These are phyloP conservation scores for Amblyjoppa fuscipennis DNA, from an alignment of 2,888 invertebrate species.

Conservation along the genomic window DNA sequence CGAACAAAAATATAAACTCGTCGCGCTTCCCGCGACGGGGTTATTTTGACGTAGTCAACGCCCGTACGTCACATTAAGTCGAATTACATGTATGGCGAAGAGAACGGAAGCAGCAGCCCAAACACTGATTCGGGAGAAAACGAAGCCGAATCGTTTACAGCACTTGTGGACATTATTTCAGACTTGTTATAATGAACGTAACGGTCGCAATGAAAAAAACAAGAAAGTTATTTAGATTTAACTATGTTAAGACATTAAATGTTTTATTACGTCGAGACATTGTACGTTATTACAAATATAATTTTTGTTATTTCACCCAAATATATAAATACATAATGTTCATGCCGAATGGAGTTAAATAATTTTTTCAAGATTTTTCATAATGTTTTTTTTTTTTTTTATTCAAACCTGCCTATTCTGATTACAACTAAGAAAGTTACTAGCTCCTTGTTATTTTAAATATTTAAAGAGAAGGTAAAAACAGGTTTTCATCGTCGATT, in stretches of 20 bases:
- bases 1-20: too few relatives aligned
- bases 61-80: neutral
- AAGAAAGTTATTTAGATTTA: neutral
- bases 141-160: conserved; percentile 9
- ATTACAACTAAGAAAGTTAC: neutral
- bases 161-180: conserved; percentile 27
- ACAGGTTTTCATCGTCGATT: conserved; percentile 1
- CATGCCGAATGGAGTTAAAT: neutral
- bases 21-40: too few relatives aligned
- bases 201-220: neutral
- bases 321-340: neutral
- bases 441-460: neutral
- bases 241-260: neutral
- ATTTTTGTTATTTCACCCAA: neutral
- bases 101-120: neutral
- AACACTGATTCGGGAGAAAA: neutral
- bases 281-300: neutral
- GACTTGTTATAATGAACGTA: neutral
- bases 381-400: neutral
- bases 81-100: conserved; percentile 27
- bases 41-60: too few relatives aligned
- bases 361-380: neutral
- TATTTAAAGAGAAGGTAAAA: conserved; percentile 1
- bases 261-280: neutral
- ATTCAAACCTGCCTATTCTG: neutral